Evolutionary conservation across 2,888 invertebrate species (phyloP).

Genomic region (Dolomedes plantarius): DNA sequence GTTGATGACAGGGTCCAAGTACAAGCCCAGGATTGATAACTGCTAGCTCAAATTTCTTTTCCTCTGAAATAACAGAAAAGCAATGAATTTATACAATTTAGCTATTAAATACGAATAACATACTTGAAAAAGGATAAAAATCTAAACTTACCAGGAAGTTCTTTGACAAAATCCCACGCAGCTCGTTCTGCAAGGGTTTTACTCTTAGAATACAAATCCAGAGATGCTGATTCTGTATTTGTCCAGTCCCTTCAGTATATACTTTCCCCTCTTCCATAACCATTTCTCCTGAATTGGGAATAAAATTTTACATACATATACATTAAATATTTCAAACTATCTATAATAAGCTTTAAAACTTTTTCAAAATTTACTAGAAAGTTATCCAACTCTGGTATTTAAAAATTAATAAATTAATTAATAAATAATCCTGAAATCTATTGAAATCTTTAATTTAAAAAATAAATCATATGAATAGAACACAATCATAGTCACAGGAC

Average conservation of each 20-base stretch:
- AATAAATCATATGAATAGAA: too few species aligned
- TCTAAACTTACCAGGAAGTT: constrained; percentile 76
- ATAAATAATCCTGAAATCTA: too few species aligned
- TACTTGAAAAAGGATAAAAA: neutral
- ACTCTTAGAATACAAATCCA: constrained; percentile 77
- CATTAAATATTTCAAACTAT: too few species aligned
- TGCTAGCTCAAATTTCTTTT: constrained; percentile 78
- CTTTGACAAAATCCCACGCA: constrained; percentile 80
- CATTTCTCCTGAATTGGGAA: constrained; percentile 73
- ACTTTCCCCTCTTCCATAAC: constrained; percentile 75
- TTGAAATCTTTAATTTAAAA: too few species aligned
- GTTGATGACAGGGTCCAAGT: constrained; percentile 78
- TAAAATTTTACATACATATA: too few species aligned
- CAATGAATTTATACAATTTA: neutral
- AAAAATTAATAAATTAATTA: too few species aligned
- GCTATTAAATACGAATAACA: too few species aligned
- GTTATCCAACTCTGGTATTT: too few species aligned
- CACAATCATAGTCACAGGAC: too few species aligned
- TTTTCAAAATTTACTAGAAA: too few species aligned
- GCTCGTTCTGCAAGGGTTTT: constrained; percentile 79
- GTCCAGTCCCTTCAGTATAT: constrained; percentile 78
- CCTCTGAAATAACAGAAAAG: constrained; percentile 70
- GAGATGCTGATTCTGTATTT: constrained; percentile 74
- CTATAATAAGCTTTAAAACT: too few species aligned
- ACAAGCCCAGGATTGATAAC: constrained; percentile 79